Base-by-base conservation (phyloP, 1,140 invertebrate species). In the Dendroctonus ponderosae region DNA sequence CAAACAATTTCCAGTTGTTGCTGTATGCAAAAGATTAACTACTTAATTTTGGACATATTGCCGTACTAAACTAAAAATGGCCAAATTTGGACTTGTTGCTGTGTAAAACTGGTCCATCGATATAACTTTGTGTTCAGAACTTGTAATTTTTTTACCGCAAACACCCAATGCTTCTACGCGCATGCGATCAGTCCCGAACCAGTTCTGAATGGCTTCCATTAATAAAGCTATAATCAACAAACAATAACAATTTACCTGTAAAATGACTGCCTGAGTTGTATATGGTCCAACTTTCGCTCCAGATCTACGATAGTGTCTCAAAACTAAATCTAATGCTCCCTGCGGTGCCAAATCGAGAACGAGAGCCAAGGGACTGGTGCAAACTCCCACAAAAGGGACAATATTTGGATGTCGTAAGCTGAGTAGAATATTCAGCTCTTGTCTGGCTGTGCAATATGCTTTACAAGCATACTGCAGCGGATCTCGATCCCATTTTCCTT, bases 381-480 rank as follows among this genome's bases (percentile, higher is more conserved):
- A 94, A 52, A 92, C 90, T 0, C 94, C 97, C 38, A 97, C 85
- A 39, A 98, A 83, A 8, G 94, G 92, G 38, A 98, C 92, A 70
- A 98, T 96, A 80, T 98, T 91, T 1, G 90, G 81, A 80, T 99
- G 96, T 26, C 89, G 85, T 12, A 99, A 82, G 4, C 89, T 88
- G 8, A 92, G 79, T 6, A 99, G 80, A 51, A 99, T 96, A 71
- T 91, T 91, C 61, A 98, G 80, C 80, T 99, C 97, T 79, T 98
- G 96, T 41, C 97, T 82, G 3, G 95, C 94, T 0, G 89, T 96
- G 79, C 90, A 96, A 80, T 99, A 99, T 0, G 97, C 94, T 77
- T 95, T 91, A 75, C 93, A 97, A 2, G 94, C 92, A 69, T 92
- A 92, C 76, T 95, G 91, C 48, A 93, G 79, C 0, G 92, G 93